Evolutionary conservation across 1,140 invertebrate species (phyloP), one percentile per base, ranked within the genome.

Genomic region (Nephila pilipes): DNA sequence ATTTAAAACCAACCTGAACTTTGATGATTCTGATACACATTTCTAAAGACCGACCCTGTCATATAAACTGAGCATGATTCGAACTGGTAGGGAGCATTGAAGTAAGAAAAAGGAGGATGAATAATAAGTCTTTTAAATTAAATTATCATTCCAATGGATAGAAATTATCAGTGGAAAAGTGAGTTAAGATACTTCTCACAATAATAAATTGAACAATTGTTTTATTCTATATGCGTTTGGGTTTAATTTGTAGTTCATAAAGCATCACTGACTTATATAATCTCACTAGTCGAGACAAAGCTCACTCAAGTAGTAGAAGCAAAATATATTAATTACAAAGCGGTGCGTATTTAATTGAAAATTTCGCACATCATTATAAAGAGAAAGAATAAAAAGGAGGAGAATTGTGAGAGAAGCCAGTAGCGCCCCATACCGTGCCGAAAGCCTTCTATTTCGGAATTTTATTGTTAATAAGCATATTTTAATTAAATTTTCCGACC

Each of bases 381-480:
- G 58, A 32, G 57, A 85, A 57, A 85, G 58, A 83, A 92, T 90
- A 90, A 90, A 69, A 90, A 14, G 89, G 16, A 32, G 20, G 18
- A 54, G 25, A n/a, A 65, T 65, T 69, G 81, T 57, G 16, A 29
- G 38, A 83, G 89, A 92, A 91, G 81, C 85, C 90, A 92, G 85
- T 92, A 85, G 85, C 25, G 25, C 81, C 6, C 6, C 90, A 92
- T 36, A 81, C 55, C 65, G 20, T 14, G 54, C 12, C 60, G 65
- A 75, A 46, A 55, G 38, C 38, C 20, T 57, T 57, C 29, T 22
- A 29, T 12, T 46, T 32, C 25, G 22, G 38, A 32, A 92, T 87
- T 87, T 79, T 92, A 75, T 92, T 92, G 83, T 87, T 92, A 92
- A 92, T 92, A 87, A 87, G 83, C 83, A 92, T 92, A 92, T 92